Evolutionary conservation across 2,888 invertebrate genomes (phyloP), one percentile per base, ranked within the genome.

Genomic region (Plusia festucae): DNA sequence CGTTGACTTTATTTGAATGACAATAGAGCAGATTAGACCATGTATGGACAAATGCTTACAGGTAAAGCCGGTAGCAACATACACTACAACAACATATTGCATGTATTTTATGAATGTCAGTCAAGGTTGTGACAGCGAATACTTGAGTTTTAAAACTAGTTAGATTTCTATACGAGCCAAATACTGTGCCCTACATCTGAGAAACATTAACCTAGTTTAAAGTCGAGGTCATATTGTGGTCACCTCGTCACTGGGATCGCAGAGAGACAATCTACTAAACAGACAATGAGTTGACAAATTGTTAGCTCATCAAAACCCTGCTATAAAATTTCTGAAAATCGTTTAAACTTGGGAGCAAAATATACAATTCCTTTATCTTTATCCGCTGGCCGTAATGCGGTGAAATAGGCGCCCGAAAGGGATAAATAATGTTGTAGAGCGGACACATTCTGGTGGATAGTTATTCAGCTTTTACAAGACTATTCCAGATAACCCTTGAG

Each of bases 191-290:
- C 91, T 84, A 91, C 90, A 92, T 93, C 83, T 86, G 81, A 84
- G 83, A 88, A 84, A 88, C 91, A 91, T 94, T 93, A 93, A 92
- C 93, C 92, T 85, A 93, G 88, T 92, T 93, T 87, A 83, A 85
- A 87, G 77, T 83, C 86, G 88, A 91, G 91, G 90, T 83, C 89
- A 81, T 76, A 81, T 71, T 83, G 76, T 83, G 85, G 88, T 85
- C 83, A 88, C 84, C 86, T 79, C 84, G 88, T 87, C 87, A 88
- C 82, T 83, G 81, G 82, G 81, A 86, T 85, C 74, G 81, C 53
- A 59, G 27, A 44, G 72, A 72, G 82, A 75, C 69, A 76, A 74
- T 70, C 64, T 53, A 65, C 51, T 54, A 20, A 54, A 40, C 55
- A 68, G 63, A 76, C 63, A 78, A 81, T 69, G 62, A 65, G 49